Conservation (phyloP, 2,797 vertebrate species). For the Picus viridis region DNA sequence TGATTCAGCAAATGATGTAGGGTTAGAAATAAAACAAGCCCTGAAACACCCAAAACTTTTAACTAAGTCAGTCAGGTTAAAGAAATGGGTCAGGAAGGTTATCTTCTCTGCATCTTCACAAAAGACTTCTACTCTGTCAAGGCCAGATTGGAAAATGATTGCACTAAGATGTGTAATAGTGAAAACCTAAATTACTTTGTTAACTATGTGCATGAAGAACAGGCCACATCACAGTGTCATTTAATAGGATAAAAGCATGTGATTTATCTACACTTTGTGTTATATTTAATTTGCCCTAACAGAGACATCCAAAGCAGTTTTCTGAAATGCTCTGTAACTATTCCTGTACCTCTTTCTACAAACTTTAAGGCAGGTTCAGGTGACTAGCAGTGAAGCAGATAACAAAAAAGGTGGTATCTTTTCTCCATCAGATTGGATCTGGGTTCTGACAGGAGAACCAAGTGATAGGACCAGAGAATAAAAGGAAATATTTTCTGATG, state of each 20-base stretch:
- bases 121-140: not conserved
- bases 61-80: not conserved
- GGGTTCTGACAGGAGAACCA: not conserved
- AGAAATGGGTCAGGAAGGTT: not conserved
- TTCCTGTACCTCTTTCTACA: not conserved
- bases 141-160: not conserved
- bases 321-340: not conserved
- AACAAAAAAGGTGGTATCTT: not conserved
- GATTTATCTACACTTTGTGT: not conserved
- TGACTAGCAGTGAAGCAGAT: not conserved
- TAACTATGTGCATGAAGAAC: not conserved
- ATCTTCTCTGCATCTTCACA: not conserved
- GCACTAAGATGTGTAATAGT: not conserved
- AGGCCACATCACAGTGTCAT: not conserved
- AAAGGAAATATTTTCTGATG: not conserved
- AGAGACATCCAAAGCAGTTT: not conserved
- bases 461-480: not conserved
- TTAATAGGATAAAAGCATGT: not conserved
- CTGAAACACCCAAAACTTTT: accelerated
- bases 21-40: not conserved
- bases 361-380: not conserved
- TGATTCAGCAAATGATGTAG: not conserved
- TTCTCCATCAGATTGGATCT: not conserved
- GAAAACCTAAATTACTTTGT: not conserved
- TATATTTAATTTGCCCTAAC: not conserved